Percentiles rank a stretch among this genome's conserved stretches.
phyloP scores from a whole-genome alignment of 2,797 vertebrate genomes.

The Oryzias dopingdopingensis region DNA sequence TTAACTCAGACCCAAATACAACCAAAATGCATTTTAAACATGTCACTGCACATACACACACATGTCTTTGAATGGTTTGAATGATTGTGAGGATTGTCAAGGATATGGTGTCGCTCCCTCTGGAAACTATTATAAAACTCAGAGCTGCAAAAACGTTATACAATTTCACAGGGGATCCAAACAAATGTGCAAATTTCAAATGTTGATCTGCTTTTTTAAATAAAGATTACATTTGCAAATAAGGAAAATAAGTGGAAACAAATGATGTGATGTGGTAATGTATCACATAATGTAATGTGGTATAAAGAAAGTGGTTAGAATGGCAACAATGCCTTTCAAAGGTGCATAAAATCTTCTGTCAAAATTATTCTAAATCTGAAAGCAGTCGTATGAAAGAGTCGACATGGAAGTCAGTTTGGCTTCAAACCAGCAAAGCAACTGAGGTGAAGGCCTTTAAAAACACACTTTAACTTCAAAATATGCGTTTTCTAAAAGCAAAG shows the following conservation, averaged over 20 bases:
- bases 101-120: slow-evolving; percentile 5
- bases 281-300: slow-evolving; percentile 3
- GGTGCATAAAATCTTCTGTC: slow-evolving; percentile 20
- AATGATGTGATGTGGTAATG: slow-evolving; percentile 27
- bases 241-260: slow-evolving; percentile 31
- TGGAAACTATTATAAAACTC: slow-evolving; percentile 7
- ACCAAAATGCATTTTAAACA: slow-evolving; percentile 64
- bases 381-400: slow-evolving; percentile 25
- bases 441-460: slow-evolving; percentile 10
- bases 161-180: not conserved
- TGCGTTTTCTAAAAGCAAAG: not conserved
- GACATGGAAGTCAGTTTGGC: slow-evolving; percentile 23
- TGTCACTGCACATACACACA: slow-evolving; percentile 36
- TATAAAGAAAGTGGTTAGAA: slow-evolving; percentile 45
- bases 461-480: slow-evolving; percentile 4
- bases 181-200: slow-evolving; percentile 4
- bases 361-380: not conserved
- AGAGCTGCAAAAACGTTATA: not conserved
- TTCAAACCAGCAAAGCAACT: slow-evolving; percentile 21
- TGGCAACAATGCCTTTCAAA: slow-evolving; percentile 13
- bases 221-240: not conserved
- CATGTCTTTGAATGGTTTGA: slow-evolving; percentile 24
- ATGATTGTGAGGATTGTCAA: slow-evolving; percentile 44
- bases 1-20: slow-evolving; percentile 28
- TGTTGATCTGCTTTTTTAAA: too few species aligned